Evolutionary conservation across 2,888 invertebrate genomes (phyloP), one percentile per base, ranked within the genome.

Genomic region (Tachina lurida): DNA sequence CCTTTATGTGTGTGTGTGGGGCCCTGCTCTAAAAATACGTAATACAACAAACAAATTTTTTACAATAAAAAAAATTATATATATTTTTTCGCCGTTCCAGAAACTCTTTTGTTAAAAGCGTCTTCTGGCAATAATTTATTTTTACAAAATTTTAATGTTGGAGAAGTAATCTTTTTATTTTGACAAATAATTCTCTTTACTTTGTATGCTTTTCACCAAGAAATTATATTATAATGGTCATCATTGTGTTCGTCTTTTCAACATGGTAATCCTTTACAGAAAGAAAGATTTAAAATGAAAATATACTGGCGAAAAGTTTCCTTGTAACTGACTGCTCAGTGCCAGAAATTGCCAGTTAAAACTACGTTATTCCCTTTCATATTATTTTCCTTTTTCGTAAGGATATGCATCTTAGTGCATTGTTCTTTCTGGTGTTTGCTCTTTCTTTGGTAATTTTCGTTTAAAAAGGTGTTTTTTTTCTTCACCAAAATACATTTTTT

Each of bases 331-430:
- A 39, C 9, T 13, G n/a, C 12, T 15, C 58, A 39, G 5, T 31
- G 3, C 8, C 3, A 56, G 22, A 0, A 5, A 22, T 12, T 19
- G 1, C n/a, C 19, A 54, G 13, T 56, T 56, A 31, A 22, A 12
- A 15, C 8, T 7, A 15, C 13, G 31, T 31, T 58, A 7, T 58
- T 15, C 12, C 13, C 15, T 58, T 58, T n/a, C n/a, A 15, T 58
- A 4, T 31, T 19, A 58, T 49, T 19, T 13, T 47, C 19, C 8
- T 9, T 12, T 60, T 73, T 17, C 15, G 12, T 22, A 49, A 49
- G 19, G 74, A 41, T 74, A 39, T 41, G 39, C 49, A 62, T 41
- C 41, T 62, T 62, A 62, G 62, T 62, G 74, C 74, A 62, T 60
- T 62, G 17, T 49, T 49, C 45, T 62, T 41, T 63, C 19, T 19